Conservation (phyloP, 92 coral and sea anemone genomes). For the Ricordea florida region DNA sequence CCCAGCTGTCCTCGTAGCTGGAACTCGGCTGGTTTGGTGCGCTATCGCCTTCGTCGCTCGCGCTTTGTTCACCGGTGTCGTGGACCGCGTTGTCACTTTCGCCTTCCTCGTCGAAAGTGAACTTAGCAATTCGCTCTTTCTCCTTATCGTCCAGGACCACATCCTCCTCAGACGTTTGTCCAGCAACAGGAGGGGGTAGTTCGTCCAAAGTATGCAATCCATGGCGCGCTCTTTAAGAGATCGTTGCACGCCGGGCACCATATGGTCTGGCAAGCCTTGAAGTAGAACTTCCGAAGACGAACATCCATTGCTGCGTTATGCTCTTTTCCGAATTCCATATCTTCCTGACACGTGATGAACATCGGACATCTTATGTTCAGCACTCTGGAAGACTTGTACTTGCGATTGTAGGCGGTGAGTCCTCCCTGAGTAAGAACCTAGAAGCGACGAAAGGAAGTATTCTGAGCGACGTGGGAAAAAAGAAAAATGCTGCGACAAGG, state of each 20-base stretch:
- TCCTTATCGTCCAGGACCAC: background rate
- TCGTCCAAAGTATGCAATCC: constrained; percentile 9
- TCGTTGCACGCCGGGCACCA: background rate
- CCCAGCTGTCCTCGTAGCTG: no score
- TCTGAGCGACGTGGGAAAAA: background rate
- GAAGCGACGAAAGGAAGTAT: background rate
- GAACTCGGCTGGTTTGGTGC: no score
- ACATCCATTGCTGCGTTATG: constrained; percentile 30
- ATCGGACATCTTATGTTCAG: constrained; percentile 40
- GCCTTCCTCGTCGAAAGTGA: background rate
- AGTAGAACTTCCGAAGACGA: constrained; percentile 7
- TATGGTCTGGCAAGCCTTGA: background rate
- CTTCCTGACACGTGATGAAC: constrained; percentile 23
- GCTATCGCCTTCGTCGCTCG: background rate
- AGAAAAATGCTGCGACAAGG: no score
- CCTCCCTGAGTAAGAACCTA: constrained; percentile 23
- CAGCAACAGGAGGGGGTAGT: background rate
- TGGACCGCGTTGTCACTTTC: background rate
- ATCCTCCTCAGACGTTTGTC: background rate
- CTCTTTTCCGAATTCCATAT: constrained; percentile 20
- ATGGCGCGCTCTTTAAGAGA: background rate
- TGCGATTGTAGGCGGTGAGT: constrained; percentile 22
- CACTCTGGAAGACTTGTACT: constrained; percentile 1
- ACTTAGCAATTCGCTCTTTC: background rate
- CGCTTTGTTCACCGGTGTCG: background rate